Evolutionary conservation across 2,113 vertebrate genomes (phyloP), one percentile per base, ranked within the genome.

Genomic region (Dicentrarchus labrax): DNA sequence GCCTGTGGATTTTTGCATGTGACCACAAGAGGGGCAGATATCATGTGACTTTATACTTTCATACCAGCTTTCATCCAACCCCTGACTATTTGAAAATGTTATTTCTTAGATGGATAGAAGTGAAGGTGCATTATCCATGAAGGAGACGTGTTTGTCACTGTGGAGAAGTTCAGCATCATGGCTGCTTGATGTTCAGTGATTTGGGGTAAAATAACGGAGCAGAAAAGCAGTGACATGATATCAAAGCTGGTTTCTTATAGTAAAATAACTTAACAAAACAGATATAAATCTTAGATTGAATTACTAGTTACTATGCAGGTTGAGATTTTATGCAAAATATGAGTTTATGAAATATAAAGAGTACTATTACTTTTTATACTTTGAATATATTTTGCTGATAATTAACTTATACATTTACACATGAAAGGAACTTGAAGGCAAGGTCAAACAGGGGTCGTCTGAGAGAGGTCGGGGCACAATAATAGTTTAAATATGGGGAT

Each of bases 41-140:
- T 53, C 54, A 22, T 65, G 50, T 67, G 66, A 76, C 54, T 77
- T 76, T 45, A n/a, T 8, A 73, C 69, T 24, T 69, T 86, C 67
- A 70, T 48, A 77, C 2, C 5, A 13, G 19, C 79, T 79, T 79
- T 88, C 17, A 86, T 73, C 48, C 66, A 36, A n/a, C 68, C 48
- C 67, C 6, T 3, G 41, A 61, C 11, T 24, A 7, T 59, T 59
- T 38, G 11, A 67, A 60, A 22, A 76, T 51, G n/a, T 22, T 36
- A 54, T 78, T 53, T 66, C 12, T 64, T 43, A 53, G 69, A 59
- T 10, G 36, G n/a, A n/a, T n/a, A n/a, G n/a, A n/a, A n/a, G 67
- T 53, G 67, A 65, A 78, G 36, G 68, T 56, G n/a, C 36, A n/a
- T 65, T 30, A 80, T 50, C 54, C 76, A 62, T 73, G 56, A 78